Evolutionary conservation across 1,140 invertebrate species (phyloP).

Genomic region (Chlorops oryzae): DNA sequence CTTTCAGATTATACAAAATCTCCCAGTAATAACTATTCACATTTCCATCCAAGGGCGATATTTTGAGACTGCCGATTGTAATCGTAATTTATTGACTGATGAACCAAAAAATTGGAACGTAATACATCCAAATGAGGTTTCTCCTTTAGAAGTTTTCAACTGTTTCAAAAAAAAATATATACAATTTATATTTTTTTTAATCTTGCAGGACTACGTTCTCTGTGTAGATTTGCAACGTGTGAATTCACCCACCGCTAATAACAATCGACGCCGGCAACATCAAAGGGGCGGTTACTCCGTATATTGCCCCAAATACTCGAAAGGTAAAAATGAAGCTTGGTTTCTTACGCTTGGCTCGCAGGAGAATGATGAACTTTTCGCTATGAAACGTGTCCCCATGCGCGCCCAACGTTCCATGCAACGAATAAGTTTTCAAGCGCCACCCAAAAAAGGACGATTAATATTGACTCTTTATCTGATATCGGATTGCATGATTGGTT

Average conservation of each 20-base stretch:
- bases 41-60: conserved; percentile 53
- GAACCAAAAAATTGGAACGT: conserved; percentile 49
- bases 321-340: conserved; percentile 94
- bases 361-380: conserved; percentile 68
- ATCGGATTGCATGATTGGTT: conserved; percentile 89
- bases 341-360: conserved; percentile 77
- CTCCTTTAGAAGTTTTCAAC: too few relatives aligned
- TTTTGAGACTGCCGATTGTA: conserved; percentile 51
- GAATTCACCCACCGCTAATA: too few relatives aligned
- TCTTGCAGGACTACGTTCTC: conserved; percentile 63
- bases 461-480: conserved; percentile 81
- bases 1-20: conserved; percentile 54
- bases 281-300: conserved; percentile 46
- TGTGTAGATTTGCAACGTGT: conserved; percentile 53
- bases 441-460: conserved; percentile 57
- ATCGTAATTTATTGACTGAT: conserved; percentile 35
- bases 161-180: too few relatives aligned
- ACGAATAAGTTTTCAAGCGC: conserved; percentile 46
- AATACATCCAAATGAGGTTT: conserved; percentile 59
- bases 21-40: conserved; percentile 58
- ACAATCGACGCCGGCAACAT: conserved; percentile 34
- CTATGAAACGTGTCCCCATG: conserved; percentile 69
- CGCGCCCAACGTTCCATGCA: conserved; percentile 48
- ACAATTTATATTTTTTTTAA: conserved; percentile 4
- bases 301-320: conserved; percentile 78